phyloP scores from a whole-genome alignment of 2,113 vertebrate species.

The Nesoenas mayeri region DNA sequence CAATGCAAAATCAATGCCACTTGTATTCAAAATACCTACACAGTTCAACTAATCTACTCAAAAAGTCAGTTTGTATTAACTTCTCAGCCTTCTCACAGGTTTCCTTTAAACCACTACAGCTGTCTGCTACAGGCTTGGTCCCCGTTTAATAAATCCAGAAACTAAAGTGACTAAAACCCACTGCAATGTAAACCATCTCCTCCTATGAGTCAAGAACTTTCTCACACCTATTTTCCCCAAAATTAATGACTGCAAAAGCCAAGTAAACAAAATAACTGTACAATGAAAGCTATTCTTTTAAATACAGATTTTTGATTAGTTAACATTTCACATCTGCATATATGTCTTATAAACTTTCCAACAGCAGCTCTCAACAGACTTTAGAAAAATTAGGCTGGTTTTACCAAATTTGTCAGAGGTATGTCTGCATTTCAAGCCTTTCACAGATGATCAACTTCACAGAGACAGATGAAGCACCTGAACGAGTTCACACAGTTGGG shows the following conservation, averaged over 20 bases:
- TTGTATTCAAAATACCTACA: neutral
- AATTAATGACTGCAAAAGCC: slow-evolving; percentile 8
- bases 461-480: neutral
- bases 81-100: neutral
- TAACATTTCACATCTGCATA: neutral
- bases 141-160: slow-evolving; percentile 28
- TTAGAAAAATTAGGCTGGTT: neutral
- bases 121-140: neutral
- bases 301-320: neutral
- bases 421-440: neutral
- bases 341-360: neutral
- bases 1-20: neutral
- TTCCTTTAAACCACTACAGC: neutral
- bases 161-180: slow-evolving; percentile 3
- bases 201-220: slow-evolving; percentile 27
- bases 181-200: neutral
- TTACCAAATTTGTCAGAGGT: neutral
- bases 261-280: neutral
- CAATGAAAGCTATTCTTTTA: neutral
- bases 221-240: slow-evolving; percentile 12
- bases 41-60: neutral
- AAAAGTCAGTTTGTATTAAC: neutral
- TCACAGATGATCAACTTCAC: neutral
- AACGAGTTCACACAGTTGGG: neutral
- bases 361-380: neutral